These are phyloP conservation scores for Chaetorhynchus papuensis DNA, from an alignment of 2,113 vertebrate species.

Conservation along the genomic window DNA sequence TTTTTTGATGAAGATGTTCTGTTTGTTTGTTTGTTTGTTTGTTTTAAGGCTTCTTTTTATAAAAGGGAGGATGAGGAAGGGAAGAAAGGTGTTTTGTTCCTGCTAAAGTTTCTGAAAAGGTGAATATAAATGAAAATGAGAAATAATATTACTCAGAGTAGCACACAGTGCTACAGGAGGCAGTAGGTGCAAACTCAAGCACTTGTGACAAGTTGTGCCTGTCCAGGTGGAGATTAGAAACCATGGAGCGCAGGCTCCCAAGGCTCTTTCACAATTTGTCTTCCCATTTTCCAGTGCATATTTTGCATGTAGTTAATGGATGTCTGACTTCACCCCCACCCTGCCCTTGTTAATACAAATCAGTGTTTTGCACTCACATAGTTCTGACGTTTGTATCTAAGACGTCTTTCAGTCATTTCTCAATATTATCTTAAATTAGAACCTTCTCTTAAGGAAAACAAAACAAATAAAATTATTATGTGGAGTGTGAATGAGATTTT, in stretches of 20 bases:
- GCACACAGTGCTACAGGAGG: neutral
- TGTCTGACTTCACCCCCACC: neutral
- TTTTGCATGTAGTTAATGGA: neutral
- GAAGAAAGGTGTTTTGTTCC: neutral
- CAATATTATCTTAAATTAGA: neutral
- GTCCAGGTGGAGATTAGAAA: neutral
- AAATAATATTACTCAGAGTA: neutral
- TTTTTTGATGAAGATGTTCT: neutral
- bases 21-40: neutral
- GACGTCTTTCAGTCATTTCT: neutral
- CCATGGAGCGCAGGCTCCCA: neutral
- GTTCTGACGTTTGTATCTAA: neutral
- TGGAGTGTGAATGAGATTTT: neutral
- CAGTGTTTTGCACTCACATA: neutral
- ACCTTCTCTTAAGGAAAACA: neutral
- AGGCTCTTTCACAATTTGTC: neutral
- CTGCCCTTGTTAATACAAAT: neutral
- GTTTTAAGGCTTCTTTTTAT: neutral
- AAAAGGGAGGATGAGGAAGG: neutral
- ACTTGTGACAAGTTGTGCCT: neutral
- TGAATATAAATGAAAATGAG: neutral
- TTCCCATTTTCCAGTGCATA: neutral
- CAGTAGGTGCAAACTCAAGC: neutral
- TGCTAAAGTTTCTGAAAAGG: neutral
- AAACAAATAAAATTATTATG: neutral